A percentile compares a stretch with the other conserved stretches of the same genome.
These are phyloP conservation scores for Neoaliturus tenellus DNA, from an alignment of 2,888 invertebrate species.

Conservation along the genomic window DNA sequence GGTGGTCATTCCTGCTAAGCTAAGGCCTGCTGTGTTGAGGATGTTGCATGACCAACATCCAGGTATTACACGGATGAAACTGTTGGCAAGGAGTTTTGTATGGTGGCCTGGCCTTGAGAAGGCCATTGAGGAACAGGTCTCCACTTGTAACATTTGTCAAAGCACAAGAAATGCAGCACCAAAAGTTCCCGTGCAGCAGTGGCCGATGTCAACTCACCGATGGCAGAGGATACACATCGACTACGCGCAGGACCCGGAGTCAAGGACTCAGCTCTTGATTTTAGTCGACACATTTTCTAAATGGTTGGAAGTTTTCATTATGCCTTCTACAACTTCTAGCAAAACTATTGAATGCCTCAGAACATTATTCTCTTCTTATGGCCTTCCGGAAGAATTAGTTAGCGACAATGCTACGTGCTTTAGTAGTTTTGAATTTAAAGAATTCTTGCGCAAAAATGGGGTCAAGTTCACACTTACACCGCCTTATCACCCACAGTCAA, in stretches of 20 bases:
- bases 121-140: background rate
- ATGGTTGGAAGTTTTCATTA: background rate
- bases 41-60: constrained; percentile 33
- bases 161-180: too few species aligned
- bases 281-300: background rate
- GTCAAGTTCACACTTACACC: background rate
- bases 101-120: constrained; percentile 36
- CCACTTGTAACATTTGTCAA: background rate
- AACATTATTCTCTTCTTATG: background rate
- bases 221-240: background rate
- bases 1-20: background rate
- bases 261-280: background rate
- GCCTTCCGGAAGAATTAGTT: background rate
- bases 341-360: background rate
- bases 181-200: background rate
- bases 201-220: background rate
- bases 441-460: background rate
- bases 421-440: background rate
- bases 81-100: constrained; percentile 33
- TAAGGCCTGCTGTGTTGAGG: background rate
- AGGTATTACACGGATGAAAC: constrained; percentile 12
- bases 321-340: background rate
- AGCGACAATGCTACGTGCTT: background rate
- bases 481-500: background rate
- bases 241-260: background rate